Evolutionary conservation across 2,888 invertebrate species (phyloP), one percentile per base, ranked within the genome.

Genomic region (Archips xylosteana): DNA sequence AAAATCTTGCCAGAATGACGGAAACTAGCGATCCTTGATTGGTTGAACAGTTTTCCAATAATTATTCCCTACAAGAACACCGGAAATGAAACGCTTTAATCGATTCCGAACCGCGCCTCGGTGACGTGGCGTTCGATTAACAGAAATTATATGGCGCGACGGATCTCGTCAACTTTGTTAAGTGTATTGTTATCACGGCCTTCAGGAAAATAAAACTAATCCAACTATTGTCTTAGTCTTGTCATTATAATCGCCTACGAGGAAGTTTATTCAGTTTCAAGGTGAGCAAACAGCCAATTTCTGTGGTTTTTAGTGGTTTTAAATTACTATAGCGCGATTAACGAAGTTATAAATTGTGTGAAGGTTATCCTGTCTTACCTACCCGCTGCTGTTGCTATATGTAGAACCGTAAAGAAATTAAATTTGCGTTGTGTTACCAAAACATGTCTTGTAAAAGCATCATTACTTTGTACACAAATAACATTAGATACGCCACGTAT

Each of bases 71-170:
- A 89, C 85, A 92, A 93, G 93, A 93, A 93, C 89, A 89, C 87
- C 91, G 92, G 92, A 92, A 92, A 90, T 91, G 86, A 88, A 90
- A 92, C 87, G 91, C 87, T 91, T 86, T 91, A 93, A 94, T 94
- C 92, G 91, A 92, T 93, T 93, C 89, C 84, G 87, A 87, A 88
- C 89, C 89, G 87, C 89, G 87, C 89, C 90, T 91, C 87, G 85
- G 87, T 93, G 92, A 92, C 93, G 91, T 88, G 84, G 90, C 89
- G 84, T 90, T 92, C 88, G 90, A 92, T 91, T 92, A 92, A 81
- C 89, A 86, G 87, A 92, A 93, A 92, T 92, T 92, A 93, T 93
- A 92, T 91, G 92, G 93, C 91, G 89, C 87, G 87, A 87, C 92
- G 88, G 92, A 93, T 90, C 87, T 86, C 83, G 83, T 83, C 86